These are phyloP conservation scores for Reticulitermes speratus DNA, from an alignment of 1,140 invertebrate genomes.

Conservation along the genomic window DNA sequence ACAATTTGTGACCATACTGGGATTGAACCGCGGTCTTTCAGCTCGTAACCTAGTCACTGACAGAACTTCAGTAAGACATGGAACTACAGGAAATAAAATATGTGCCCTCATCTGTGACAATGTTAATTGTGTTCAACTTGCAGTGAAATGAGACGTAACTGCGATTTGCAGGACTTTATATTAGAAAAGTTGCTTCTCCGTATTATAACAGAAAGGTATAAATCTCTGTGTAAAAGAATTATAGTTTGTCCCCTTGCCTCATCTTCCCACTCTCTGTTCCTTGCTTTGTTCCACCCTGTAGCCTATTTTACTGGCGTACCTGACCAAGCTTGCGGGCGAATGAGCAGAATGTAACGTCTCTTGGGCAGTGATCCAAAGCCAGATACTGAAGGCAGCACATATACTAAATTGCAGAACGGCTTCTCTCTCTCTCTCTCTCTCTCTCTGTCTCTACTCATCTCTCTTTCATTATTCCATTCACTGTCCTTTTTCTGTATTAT, in stretches of 20 bases:
- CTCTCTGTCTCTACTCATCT: background rate
- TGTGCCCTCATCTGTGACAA: background rate
- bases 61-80: too few relatives aligned
- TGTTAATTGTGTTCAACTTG: background rate
- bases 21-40: too few relatives aligned
- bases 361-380: slow-evolving; percentile 13
- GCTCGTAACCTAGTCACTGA: too few relatives aligned
- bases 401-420: background rate
- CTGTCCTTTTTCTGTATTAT: background rate
- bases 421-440: background rate
- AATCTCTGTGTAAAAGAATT: background rate
- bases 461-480: background rate
- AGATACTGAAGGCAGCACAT: background rate
- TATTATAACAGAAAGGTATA: background rate
- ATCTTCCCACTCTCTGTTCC: background rate
- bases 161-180: background rate
- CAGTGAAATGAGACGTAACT: background rate
- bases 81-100: background rate
- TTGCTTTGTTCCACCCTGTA: background rate
- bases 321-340: background rate
- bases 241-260: background rate
- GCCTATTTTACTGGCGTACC: background rate
- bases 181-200: background rate
- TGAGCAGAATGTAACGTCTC: background rate
- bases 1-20: too few relatives aligned